These are phyloP conservation scores for Spodoptera exigua DNA, from an alignment of 2,888 invertebrate species.

Conservation along the genomic window DNA sequence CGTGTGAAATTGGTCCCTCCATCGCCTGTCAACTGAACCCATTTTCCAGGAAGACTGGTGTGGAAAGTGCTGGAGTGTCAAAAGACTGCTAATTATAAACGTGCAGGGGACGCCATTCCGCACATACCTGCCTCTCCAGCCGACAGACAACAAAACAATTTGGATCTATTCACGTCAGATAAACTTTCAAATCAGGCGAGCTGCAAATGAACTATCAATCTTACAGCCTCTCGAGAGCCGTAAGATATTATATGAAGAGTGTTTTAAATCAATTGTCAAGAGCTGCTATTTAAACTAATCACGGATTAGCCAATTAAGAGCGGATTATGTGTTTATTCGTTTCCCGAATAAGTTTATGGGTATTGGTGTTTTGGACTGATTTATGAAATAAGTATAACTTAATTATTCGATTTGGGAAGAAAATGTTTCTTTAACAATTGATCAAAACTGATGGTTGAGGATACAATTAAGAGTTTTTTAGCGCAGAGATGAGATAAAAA, in stretches of 20 bases:
- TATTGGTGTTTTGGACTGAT: too few relatives aligned
- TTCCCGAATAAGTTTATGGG: conserved; percentile 1
- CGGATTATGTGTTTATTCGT: conserved; percentile 12
- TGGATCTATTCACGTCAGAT: conserved; percentile 64
- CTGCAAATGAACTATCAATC: conserved; percentile 59
- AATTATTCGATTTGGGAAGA: too few relatives aligned
- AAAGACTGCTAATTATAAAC: conserved; percentile 80
- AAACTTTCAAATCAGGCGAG: conserved; percentile 59
- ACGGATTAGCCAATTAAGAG: conserved; percentile 11
- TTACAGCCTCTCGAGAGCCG: conserved; percentile 52
- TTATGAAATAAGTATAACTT: too few relatives aligned
- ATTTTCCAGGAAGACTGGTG: conserved; percentile 67
- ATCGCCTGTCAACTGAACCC: conserved; percentile 21
- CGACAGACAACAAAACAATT: conserved; percentile 65
- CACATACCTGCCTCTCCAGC: conserved; percentile 66
- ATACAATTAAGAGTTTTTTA: too few relatives aligned
- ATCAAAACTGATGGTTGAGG: too few relatives aligned
- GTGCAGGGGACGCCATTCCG: conserved; percentile 72
- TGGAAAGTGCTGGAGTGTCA: conserved; percentile 67
- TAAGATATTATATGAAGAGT: conserved; percentile 46
- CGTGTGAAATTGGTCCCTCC: conserved; percentile 12
- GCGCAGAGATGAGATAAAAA: too few relatives aligned
- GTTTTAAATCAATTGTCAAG: conserved; percentile 56
- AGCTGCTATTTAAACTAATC: conserved; percentile 37
- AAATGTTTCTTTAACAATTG: too few relatives aligned